These are phyloP conservation scores for Elegia similella DNA, from an alignment of 2,888 invertebrate genomes.

Conservation along the genomic window DNA sequence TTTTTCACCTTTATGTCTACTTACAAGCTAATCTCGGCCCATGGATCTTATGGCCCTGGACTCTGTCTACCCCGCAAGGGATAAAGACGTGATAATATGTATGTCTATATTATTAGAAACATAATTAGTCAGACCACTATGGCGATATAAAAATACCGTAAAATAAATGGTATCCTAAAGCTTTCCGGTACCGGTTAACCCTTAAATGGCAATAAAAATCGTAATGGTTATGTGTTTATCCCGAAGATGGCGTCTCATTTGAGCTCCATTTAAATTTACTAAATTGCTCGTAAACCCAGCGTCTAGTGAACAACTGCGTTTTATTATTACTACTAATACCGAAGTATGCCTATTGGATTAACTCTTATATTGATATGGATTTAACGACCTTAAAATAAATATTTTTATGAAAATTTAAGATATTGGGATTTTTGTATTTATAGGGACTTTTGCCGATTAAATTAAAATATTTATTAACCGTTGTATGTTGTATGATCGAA, in stretches of 20 bases:
- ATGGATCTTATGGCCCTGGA: too few species aligned
- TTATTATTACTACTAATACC: slow-evolving; percentile 8
- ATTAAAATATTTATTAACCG: too few species aligned
- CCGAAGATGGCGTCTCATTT: slow-evolving; percentile 13
- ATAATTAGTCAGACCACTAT: not conserved
- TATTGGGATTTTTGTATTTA: too few species aligned
- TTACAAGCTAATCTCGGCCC: too few species aligned
- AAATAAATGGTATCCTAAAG: not conserved
- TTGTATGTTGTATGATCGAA: too few species aligned
- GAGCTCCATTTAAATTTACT: slow-evolving; percentile 14
- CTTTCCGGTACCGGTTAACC: not conserved
- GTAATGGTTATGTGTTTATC: slow-evolving; percentile 32
- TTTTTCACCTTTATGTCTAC: too few species aligned
- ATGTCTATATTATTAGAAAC: too few species aligned
- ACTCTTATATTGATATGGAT: slow-evolving; percentile 1
- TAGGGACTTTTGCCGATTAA: too few species aligned
- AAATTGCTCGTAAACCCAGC: slow-evolving; percentile 20
- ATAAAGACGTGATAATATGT: too few species aligned
- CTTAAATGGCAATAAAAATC: slow-evolving; percentile 33
- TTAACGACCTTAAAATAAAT: not conserved
- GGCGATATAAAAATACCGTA: not conserved
- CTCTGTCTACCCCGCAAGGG: too few species aligned
- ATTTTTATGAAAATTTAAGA: not conserved
- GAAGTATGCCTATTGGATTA: not conserved
- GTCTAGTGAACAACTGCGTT: not conserved